phyloP scores from a whole-genome alignment of 2,797 vertebrate genomes.

The Cercopithecus neglectus region DNA sequence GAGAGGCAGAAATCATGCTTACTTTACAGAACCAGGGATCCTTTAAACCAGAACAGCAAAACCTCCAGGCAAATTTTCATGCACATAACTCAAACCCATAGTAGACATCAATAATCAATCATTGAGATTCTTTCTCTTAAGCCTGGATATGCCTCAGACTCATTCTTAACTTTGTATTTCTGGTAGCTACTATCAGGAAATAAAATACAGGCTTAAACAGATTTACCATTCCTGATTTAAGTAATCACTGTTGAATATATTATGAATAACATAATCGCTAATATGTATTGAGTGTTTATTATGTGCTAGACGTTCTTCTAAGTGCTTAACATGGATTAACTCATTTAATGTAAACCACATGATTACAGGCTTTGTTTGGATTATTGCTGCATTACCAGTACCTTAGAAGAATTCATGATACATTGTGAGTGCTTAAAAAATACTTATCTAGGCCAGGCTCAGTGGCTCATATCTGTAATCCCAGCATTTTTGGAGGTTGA shows the following conservation, averaged over 20 bases:
- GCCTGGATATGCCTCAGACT: not conserved
- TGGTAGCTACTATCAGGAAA: not conserved
- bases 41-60: not conserved
- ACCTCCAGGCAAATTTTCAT: not conserved
- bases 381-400: not conserved
- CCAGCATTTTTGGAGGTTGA: not conserved
- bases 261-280: not conserved
- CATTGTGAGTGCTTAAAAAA: not conserved
- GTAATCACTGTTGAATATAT: not conserved
- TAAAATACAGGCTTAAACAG: not conserved
- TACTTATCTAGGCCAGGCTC: not conserved
- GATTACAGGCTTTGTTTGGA: not conserved
- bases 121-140: not conserved
- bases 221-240: not conserved
- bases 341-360: not conserved
- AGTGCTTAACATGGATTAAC: not conserved
- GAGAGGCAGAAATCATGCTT: not conserved
- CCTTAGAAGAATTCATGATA: not conserved
- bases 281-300: not conserved
- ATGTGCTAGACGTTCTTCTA: not conserved
- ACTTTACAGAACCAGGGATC: not conserved
- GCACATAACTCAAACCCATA: not conserved
- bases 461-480: not conserved
- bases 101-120: not conserved
- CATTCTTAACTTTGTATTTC: not conserved